Conservation (phyloP, 2,888 invertebrate genomes). For the Microplitis deprimator region DNA sequence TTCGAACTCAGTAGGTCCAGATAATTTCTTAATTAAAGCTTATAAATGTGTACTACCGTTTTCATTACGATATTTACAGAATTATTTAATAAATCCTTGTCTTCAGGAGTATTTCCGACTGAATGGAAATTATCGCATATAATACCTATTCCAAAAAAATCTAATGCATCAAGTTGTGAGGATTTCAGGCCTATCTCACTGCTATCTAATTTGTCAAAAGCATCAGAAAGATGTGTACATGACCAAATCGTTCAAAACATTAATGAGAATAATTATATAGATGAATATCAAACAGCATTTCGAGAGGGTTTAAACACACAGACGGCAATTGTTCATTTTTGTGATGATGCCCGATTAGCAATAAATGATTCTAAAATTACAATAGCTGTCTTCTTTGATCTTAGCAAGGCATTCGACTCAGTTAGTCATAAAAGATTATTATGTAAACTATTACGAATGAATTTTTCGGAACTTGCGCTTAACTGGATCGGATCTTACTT, state of each 20-base stretch:
- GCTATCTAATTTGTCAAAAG: conserved; percentile 25
- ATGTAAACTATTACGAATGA: neutral
- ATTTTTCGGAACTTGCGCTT: neutral
- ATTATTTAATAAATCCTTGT: too few relatives aligned
- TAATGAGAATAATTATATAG: neutral
- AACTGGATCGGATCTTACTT: conserved; percentile 30
- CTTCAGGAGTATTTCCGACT: too few relatives aligned
- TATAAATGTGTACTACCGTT: too few relatives aligned
- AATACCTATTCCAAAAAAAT: too few relatives aligned
- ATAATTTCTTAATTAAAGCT: too few relatives aligned
- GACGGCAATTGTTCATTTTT: conserved; percentile 19
- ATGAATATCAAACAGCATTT: conserved; percentile 21
- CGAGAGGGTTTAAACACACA: neutral
- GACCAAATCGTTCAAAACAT: neutral
- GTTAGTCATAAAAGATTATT: conserved; percentile 16
- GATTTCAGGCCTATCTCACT: conserved; percentile 37
- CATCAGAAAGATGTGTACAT: neutral
- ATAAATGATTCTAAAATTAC: conserved; percentile 26
- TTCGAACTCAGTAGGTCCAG: too few relatives aligned
- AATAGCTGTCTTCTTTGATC: conserved; percentile 34
- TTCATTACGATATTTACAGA: too few relatives aligned
- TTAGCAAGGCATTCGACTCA: conserved; percentile 39
- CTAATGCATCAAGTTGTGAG: neutral
- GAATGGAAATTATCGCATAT: too few relatives aligned
- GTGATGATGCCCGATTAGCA: conserved; percentile 5